Base-by-base conservation (phyloP, 1,140 invertebrate species). In the Cheumatopsyche charites region DNA sequence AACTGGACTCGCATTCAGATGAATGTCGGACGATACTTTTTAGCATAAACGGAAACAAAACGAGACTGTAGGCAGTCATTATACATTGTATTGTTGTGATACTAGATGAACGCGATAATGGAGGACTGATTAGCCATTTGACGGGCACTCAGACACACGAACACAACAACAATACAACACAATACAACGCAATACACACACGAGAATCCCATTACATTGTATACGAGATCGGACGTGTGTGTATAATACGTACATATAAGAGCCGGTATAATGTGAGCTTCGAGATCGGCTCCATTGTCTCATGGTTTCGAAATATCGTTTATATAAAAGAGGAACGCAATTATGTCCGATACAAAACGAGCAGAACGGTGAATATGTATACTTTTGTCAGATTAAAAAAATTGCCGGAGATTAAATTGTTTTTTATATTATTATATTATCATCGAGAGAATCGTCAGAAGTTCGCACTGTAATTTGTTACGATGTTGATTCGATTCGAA, bases 21-120 rank as follows among this genome's bases (percentile, higher is more conserved):
- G 29, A 9, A 36, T 36, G 29, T 36, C 29, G 29, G 29, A 36
- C 55, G 55, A 23, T 58, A 21, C 17, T 58, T 58, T 52, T 58
- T 58, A 58, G 21, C 55, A 25, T 58, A 58, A 58, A 58, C 55
- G 55, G 55, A 58, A 58, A 58, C 55, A 58, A 58, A 58, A 58
- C 55, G 55, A 58, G 23, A 58, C 55, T n/a, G 55, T 12, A 58
- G 55, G 23, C 55, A 19, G 55, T 23, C 55, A 58, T 58, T 58
- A 58, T 58, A 58, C 55, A 58, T 58, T 58, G 55, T 58, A 23
- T 58, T 47, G 29, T 36, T 58, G 21, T 58, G 55, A 58, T 58
- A 58, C 19, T 12, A 58, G 55, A 58, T 58, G 17, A 58, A 26
- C 19, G 55, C 55, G 55, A 58, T 58, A 58, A 58, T 58, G 55